These are phyloP conservation scores for Poecilia wingei DNA, from an alignment of 2,797 vertebrate genomes.

Conservation along the genomic window DNA sequence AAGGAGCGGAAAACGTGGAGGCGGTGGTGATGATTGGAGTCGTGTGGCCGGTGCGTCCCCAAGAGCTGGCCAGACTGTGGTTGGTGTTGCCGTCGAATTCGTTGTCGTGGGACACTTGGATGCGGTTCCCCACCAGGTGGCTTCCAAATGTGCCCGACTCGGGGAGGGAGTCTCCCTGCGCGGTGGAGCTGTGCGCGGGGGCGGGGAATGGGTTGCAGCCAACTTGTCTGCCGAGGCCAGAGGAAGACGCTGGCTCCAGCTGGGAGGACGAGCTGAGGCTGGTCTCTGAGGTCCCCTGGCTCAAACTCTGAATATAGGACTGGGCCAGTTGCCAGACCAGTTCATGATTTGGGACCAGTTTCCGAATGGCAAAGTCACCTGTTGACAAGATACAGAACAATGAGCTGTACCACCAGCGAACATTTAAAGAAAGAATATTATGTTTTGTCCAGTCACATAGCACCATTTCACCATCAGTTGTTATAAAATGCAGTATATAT, in stretches of 20 bases:
- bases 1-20: constrained; percentile 63
- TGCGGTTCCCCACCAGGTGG: constrained; percentile 94
- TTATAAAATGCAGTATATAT: too few species aligned
- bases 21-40: constrained; percentile 54
- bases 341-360: constrained; percentile 88
- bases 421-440: neutral
- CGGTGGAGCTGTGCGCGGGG: constrained; percentile 63
- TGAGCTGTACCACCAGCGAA: neutral
- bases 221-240: constrained; percentile 55
- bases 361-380: constrained; percentile 89
- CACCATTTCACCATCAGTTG: too few species aligned
- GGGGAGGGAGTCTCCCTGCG: constrained; percentile 67
- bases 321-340: constrained; percentile 89
- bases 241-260: constrained; percentile 59
- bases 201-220: constrained; percentile 72
- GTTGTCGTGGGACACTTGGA: constrained; percentile 88
- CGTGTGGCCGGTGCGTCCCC: constrained; percentile 68
- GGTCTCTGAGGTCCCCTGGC: constrained; percentile 67
- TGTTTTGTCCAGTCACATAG: too few species aligned
- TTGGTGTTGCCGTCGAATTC: constrained; percentile 75
- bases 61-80: constrained; percentile 74
- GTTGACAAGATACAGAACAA: constrained; percentile 20
- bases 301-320: constrained; percentile 87
- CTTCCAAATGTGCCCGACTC: constrained; percentile 95
- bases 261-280: constrained; percentile 49